Evolutionary conservation across 2,888 invertebrate genomes (phyloP), one percentile per base, ranked within the genome.

Genomic region (Stenurella melanura): DNA sequence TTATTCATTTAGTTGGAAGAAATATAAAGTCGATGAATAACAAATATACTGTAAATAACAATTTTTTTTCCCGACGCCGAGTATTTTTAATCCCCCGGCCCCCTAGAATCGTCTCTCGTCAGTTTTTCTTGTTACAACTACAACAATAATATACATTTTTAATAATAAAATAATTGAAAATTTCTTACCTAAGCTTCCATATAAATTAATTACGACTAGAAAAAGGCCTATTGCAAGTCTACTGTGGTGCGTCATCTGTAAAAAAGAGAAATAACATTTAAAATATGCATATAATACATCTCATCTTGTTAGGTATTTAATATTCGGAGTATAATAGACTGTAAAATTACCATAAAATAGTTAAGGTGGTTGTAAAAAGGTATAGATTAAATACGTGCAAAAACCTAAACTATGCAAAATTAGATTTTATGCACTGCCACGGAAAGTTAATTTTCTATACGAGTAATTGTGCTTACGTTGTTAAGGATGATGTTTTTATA

Each of bases 121-220:
- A n/a, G n/a, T n/a, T n/a, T n/a, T n/a, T n/a, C n/a, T n/a, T n/a
- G n/a, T n/a, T n/a, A n/a, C n/a, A 34, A 34, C 30, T 34, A 34
- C 7, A 9, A 34, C 30, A 34, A 7, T 6, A 9, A 34, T 7
- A 34, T 34, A 7, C 30, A 6, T 9, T 7, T 34, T 34, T 6
- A 4, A 5, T 34, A 34, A 34, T 34, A 34, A 6, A n/a, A 50
- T 15, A 19, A 10, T 19, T 0, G 21, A 58, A 58, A 21, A 58
- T 58, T 18, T 54, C 88, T 88, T 79, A 88, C 88, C 88, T 85
- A 86, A 81, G 70, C 79, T 82, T 82, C 85, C 85, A 80, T 86
- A 84, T 80, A 86, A 81, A 83, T 85, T 86, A 75, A 80, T 79
- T 82, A 87, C 74, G 85, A 87, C 87, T 87, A 88, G 86, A 83